Base-by-base conservation (phyloP, 2,888 invertebrate species). In the Lepidocyrtoides sp. region DNA sequence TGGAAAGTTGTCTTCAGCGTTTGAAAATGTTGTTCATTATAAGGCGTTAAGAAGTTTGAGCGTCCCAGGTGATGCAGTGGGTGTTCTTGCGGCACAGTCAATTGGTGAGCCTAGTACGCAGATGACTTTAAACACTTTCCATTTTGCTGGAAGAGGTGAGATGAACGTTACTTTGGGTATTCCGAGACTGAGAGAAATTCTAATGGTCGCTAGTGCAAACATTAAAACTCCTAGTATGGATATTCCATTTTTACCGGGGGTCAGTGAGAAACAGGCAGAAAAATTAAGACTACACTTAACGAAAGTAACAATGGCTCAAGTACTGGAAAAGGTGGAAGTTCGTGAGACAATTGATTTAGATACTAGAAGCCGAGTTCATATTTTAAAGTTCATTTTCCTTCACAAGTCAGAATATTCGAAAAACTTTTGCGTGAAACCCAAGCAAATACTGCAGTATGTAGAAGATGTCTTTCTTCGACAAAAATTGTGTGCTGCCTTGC, bases 101-200 rank as follows among this genome's bases (percentile, higher is more conserved):
- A 97, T 99, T 92, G 99, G 99, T 89, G 99, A 99, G 95, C 99
- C 99, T 0, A 99, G 99, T 0, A 99, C 99, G 91, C 99, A 99
- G 96, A 99, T 99, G 99, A 99, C 99, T 94, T 96, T 99, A 95
- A 99, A 99, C 95, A 99, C 99, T 57, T 99, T 99, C 95, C 99
- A 99, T 95, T 99, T 99, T 95, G 99, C 99, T 94, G 99, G 99
- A 95, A 97, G 99, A 95, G 99, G 99, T 96, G 99, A 99, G 96
- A 99, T 99, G 99, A 99, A 99, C 96, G 99, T 99, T 0, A 92
- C 91, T 5, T 96, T 99, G n/a, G 99, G 99, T 96, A 99, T 99
- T 94, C 99, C 99, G 0, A 97, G 99, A 94, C 96, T 99, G 4
- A 96, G 99, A 94, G 99, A 99, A 96, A 99, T 99, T 94, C 96